Evolutionary conservation across 2,113 vertebrate species (phyloP).

Genomic region (Zonotrichia leucophrys): DNA sequence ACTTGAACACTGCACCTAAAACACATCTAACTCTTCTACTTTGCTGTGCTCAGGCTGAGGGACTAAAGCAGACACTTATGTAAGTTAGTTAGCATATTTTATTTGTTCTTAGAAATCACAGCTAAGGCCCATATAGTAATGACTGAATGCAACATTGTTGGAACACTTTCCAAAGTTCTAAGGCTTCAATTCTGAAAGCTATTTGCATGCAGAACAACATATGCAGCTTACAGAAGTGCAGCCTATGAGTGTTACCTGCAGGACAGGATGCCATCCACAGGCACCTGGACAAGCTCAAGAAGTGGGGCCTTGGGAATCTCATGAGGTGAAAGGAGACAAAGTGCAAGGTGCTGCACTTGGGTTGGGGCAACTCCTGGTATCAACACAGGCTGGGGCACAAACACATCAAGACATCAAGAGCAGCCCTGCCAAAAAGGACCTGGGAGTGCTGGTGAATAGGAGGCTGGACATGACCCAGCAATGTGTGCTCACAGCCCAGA

Average conservation of each 20-base stretch:
- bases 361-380: neutral
- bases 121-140: neutral
- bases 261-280: neutral
- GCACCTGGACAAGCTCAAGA: neutral
- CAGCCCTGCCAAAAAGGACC: neutral
- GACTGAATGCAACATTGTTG: neutral
- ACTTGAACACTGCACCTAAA: neutral
- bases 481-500: neutral
- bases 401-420: neutral
- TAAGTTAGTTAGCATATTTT: neutral
- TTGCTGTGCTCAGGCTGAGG: neutral
- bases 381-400: neutral
- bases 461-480: neutral
- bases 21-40: neutral
- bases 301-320: neutral
- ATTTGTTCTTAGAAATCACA: neutral
- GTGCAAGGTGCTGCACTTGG: neutral
- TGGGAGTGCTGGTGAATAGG: neutral
- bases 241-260: fast-evolving
- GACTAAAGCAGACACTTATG: neutral
- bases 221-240: neutral
- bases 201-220: neutral
- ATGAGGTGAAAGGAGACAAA: neutral
- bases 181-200: neutral
- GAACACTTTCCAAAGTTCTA: neutral